Evolutionary conservation across 2,888 invertebrate genomes (phyloP).

Genomic region (Protodeltote pygarga): DNA sequence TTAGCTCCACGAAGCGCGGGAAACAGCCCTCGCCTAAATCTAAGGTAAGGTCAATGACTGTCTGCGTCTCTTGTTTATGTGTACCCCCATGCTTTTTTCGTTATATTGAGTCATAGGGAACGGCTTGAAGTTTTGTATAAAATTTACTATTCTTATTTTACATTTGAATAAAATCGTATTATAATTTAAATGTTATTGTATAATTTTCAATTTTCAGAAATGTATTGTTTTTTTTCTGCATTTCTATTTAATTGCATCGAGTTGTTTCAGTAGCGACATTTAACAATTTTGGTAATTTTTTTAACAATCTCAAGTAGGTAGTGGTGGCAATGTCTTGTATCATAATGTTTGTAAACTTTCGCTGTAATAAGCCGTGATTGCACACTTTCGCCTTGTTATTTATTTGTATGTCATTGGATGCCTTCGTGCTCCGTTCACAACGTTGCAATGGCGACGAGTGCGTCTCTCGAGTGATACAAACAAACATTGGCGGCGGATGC

Average conservation of each 20-base stretch:
- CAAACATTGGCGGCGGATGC: conserved; percentile 50
- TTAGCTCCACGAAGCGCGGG: conserved; percentile 85
- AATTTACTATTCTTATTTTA: background rate
- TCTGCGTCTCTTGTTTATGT: conserved; percentile 57
- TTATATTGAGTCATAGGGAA: no score
- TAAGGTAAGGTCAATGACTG: conserved; percentile 84
- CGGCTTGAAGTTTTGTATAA: no score
- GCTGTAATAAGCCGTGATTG: conserved; percentile 61
- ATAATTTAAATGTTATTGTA: conserved; percentile 3
- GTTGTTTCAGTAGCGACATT: no score
- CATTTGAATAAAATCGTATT: background rate
- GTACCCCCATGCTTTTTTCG: conserved; percentile 54
- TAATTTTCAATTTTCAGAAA: no score
- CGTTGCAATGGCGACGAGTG: no score
- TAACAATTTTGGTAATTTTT: background rate
- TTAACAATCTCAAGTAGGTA: conserved; percentile 1
- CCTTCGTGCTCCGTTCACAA: conserved; percentile 39
- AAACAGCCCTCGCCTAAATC: conserved; percentile 85
- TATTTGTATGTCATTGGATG: conserved; percentile 52
- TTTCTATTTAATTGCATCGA: no score
- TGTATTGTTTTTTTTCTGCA: no score
- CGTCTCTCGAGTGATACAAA: conserved; percentile 49
- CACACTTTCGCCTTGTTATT: conserved; percentile 75
- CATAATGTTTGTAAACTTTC: conserved; percentile 67
- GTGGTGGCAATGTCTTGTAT: conserved; percentile 33